Base-by-base conservation (phyloP, 2,113 vertebrate genomes). In the Crocuta crocuta region DNA sequence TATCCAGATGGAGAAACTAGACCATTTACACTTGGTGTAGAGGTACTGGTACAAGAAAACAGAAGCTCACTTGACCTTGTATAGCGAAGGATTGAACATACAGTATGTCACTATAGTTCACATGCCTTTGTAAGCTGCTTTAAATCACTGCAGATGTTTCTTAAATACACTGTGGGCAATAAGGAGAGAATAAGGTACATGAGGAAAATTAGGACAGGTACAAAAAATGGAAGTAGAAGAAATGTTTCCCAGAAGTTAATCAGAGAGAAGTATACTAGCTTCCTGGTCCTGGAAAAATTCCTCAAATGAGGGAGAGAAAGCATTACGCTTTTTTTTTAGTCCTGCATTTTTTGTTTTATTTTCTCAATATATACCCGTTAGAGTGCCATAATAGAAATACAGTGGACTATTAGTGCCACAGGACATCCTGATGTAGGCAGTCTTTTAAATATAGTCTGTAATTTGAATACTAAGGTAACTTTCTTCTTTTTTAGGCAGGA, bases 401-500 rank as follows among this genome's bases (percentile, higher is more conserved):
- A 94, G 39, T 92, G 16, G 43, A 7, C 71, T 8, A 5, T 68
- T 66, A 91, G 84, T 79, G 35, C 55, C 68, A 28, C 24, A 83
- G 7, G 68, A 21, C 9, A 80, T 91, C 33, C 35, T 74, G 35
- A 66, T 80, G 23, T 35, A 35, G 28, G 28, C 11, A 17, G 13
- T 82, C 19, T 79, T 81, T 84, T 90, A 87, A 66, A 12, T 95
- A 1, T 45, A 1, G 74, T 95, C 89, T 88, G 0, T 79, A 82
- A 13, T 61, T 84, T 96, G 48, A 76, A 61, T 91, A 68, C 45
- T 96, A 82, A 84, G 76, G 33, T 85, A 26, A 73, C 91, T 68
- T 70, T 91, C 85, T 71, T 97, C 94, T 79, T 95, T 88, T 96
- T 53, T 95, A 99, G 99, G 99, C 99, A 91, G 99, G 99, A 96